A percentile compares a stretch with the other conserved stretches of the same genome.
These are phyloP conservation scores for Leptinotarsa haldemani DNA, from an alignment of 2,888 invertebrate genomes.

Conservation along the genomic window DNA sequence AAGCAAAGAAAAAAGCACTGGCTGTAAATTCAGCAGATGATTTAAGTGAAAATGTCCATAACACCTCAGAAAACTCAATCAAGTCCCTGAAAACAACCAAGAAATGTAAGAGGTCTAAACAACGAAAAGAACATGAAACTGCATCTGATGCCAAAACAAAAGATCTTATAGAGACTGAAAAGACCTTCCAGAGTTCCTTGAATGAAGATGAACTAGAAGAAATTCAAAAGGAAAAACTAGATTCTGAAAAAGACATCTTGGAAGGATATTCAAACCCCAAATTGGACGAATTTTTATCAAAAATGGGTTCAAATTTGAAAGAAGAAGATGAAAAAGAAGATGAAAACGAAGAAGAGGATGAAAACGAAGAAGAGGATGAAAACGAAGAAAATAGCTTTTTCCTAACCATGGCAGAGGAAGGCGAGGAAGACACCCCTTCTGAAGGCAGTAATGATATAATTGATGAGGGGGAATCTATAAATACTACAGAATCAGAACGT, in stretches of 20 bases:
- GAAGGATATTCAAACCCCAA: conserved; percentile 29
- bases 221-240: not conserved
- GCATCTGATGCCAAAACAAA: not conserved
- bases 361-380: conserved; percentile 37
- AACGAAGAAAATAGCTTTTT: conserved; percentile 46
- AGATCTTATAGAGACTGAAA: not conserved
- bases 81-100: not conserved
- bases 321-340: conserved; percentile 29
- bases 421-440: conserved; percentile 62
- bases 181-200: not conserved
- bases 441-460: conserved; percentile 62
- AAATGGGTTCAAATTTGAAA: not conserved
- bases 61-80: not conserved
- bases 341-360: conserved; percentile 19
- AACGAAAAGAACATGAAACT: not conserved
- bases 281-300: conserved; percentile 40
- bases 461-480: conserved; percentile 62
- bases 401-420: conserved; percentile 61
- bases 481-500: conserved; percentile 53
- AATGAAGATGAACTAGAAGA: not conserved
- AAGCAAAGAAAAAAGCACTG: not conserved
- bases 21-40: not conserved
- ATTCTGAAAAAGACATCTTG: not conserved
- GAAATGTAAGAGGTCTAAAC: not conserved
- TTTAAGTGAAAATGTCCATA: not conserved